A percentile compares a stretch with the other conserved stretches of the same genome.
phyloP scores from a whole-genome alignment of 2,113 vertebrate genomes.

The Cyanoderma ruficeps region DNA sequence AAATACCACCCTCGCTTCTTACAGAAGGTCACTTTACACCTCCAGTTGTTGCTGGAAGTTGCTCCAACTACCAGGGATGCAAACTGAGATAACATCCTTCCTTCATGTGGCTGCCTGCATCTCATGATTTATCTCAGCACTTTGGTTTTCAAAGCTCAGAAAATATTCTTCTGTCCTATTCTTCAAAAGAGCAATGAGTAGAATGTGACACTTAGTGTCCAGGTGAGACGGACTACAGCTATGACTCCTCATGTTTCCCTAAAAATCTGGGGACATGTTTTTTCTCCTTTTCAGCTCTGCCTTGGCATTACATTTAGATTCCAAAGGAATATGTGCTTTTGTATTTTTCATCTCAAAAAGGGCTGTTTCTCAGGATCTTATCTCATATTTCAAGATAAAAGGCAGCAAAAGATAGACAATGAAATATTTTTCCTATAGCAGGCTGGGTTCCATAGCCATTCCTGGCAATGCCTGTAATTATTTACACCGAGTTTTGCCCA shows the following conservation, averaged over 20 bases:
- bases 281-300: background rate
- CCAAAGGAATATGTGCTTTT: background rate
- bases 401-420: background rate
- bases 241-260: background rate
- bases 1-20: slow-evolving; percentile 76
- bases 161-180: background rate
- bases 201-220: background rate
- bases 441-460: background rate
- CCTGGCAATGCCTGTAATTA: background rate
- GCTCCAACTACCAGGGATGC: slow-evolving; percentile 76
- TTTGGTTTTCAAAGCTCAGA: background rate
- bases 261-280: background rate
- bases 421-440: background rate
- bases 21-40: slow-evolving; percentile 75
- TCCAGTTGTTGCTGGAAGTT: slow-evolving; percentile 89
- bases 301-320: background rate
- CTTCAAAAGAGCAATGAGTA: background rate
- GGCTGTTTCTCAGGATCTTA: background rate
- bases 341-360: background rate
- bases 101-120: background rate
- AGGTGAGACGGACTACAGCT: background rate
- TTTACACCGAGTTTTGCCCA: background rate
- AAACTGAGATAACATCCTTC: background rate
- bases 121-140: background rate
- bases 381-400: background rate